Evolutionary conservation across 1,140 invertebrate species (phyloP), one percentile per base, ranked within the genome.

Genomic region (Brachionus rubens): DNA sequence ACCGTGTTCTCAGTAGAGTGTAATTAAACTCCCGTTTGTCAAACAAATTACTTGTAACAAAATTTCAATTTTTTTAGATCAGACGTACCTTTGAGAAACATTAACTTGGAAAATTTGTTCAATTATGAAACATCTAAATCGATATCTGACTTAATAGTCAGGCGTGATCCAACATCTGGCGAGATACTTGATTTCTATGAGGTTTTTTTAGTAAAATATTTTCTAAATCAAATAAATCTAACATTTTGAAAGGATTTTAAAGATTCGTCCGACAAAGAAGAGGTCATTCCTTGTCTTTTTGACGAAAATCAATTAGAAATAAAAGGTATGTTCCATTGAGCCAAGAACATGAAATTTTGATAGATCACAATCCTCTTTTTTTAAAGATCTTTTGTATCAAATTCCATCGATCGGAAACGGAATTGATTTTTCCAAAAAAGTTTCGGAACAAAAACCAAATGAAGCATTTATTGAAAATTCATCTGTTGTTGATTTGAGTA

Each of bases 121-220:
- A n/a, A 46, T n/a, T 47, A 28, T 46, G 72, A 75, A 26, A 41
- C 36, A 19, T 16, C 12, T 41, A 59, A 75, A n/a, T 19, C 48
- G 26, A 46, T 46, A 30, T 75, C 33, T n/a, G 72, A 75, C 10
- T 9, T 75, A 19, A 54, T 75, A 30, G 72, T 54, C 24, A n/a
- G 48, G 1, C 10, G 72, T 19, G 46, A 75, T 56, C 48, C 48
- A 33, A 56, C 72, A 28, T 54, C 72, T 40, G 72, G 72, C 3
- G 48, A 75, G 56, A 75, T 75, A 16, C 48, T 75, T 40, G 72
- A 54, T 59, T 75, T 75, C 12, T 54, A 54, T 47, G 72, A 75
- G 36, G 65, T 70, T 43, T 4, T 14, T 28, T 43, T 5, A 33
- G 1, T 19, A 47, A 48, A 70, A 10, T 3, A 30, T 12, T 12